A percentile compares a stretch with the other conserved stretches of the same genome.
These are phyloP conservation scores for Protophormia terraenovae DNA, from an alignment of 2,888 invertebrate species.

Conservation along the genomic window DNA sequence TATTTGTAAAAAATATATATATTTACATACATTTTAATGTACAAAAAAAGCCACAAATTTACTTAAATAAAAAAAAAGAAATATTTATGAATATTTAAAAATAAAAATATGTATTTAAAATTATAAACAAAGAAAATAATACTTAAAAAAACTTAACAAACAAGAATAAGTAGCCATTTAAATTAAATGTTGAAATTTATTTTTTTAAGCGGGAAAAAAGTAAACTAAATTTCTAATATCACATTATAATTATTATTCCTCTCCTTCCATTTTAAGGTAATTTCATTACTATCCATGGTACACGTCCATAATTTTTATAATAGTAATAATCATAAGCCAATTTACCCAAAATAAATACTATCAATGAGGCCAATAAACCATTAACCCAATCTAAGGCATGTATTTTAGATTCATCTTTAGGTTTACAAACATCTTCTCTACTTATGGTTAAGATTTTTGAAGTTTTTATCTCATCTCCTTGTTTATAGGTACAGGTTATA, in stretches of 20 bases:
- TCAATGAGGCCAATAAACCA: slow-evolving; percentile 85
- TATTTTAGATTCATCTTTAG: slow-evolving; percentile 83
- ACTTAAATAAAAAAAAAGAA: slow-evolving; percentile 55
- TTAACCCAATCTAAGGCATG: slow-evolving; percentile 89
- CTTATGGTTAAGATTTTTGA: slow-evolving; percentile 87
- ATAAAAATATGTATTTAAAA: no score
- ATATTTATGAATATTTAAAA: slow-evolving; percentile 42
- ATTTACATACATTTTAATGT: slow-evolving; percentile 10
- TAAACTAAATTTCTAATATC: slow-evolving; percentile 15
- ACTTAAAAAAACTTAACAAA: neutral
- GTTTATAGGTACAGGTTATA: slow-evolving; percentile 87
- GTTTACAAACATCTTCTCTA: slow-evolving; percentile 86
- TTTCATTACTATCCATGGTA: slow-evolving; percentile 92
- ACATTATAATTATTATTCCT: neutral
- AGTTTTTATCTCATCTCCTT: slow-evolving; percentile 76
- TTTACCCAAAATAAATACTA: slow-evolving; percentile 88
- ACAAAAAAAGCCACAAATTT: slow-evolving; percentile 64
- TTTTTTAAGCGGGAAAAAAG: neutral
- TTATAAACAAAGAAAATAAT: slow-evolving; percentile 8
- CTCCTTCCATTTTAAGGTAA: slow-evolving; percentile 84
- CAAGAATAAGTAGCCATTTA: no score
- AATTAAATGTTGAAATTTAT: neutral
- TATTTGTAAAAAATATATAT: neutral
- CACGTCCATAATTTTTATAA: slow-evolving; percentile 89
- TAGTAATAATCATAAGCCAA: slow-evolving; percentile 91